Conservation (phyloP, 2,888 invertebrate species). For the Drosophila kokeensis region DNA sequence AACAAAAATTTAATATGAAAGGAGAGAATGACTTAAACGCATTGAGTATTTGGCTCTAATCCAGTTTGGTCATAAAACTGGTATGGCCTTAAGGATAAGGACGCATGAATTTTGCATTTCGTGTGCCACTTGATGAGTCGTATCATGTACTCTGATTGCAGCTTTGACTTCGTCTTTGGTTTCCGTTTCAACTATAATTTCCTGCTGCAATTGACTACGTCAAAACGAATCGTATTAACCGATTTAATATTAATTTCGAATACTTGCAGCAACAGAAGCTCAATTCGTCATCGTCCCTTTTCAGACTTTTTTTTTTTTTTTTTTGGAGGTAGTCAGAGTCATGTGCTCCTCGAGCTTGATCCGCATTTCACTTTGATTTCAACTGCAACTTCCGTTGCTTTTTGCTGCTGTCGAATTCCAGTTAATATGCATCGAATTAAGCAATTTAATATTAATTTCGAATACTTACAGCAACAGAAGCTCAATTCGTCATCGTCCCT, state of each 20-base stretch:
- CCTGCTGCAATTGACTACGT: constrained; percentile 12
- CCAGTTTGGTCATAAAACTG: constrained; percentile 25
- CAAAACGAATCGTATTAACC: constrained; percentile 75
- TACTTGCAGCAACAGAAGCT: constrained; percentile 51
- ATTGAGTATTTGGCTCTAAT: constrained; percentile 27
- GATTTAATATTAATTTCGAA: constrained; percentile 59
- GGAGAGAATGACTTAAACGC: constrained; percentile 4
- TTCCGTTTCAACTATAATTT: background rate
- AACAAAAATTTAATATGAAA: too few relatives aligned
- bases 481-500: constrained; percentile 38
- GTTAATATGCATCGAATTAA: constrained; percentile 74
- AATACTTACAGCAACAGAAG: constrained; percentile 51
- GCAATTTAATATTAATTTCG: constrained; percentile 62
- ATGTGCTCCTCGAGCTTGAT: constrained; percentile 43
- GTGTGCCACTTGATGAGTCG: constrained; percentile 41
- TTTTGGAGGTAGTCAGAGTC: constrained; percentile 1
- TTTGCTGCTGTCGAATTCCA: constrained; percentile 23
- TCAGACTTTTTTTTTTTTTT: background rate
- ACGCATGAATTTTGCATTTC: constrained; percentile 39
- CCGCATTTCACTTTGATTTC: constrained; percentile 47
- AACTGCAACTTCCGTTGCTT: background rate
- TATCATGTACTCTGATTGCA: constrained; percentile 44
- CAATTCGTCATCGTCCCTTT: constrained; percentile 32
- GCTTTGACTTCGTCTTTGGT: background rate
- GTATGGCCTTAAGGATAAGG: background rate